Evolutionary conservation across 2,888 invertebrate species (phyloP), one percentile per base, ranked within the genome.

Genomic region (Thysanoteuthis rhombus): DNA sequence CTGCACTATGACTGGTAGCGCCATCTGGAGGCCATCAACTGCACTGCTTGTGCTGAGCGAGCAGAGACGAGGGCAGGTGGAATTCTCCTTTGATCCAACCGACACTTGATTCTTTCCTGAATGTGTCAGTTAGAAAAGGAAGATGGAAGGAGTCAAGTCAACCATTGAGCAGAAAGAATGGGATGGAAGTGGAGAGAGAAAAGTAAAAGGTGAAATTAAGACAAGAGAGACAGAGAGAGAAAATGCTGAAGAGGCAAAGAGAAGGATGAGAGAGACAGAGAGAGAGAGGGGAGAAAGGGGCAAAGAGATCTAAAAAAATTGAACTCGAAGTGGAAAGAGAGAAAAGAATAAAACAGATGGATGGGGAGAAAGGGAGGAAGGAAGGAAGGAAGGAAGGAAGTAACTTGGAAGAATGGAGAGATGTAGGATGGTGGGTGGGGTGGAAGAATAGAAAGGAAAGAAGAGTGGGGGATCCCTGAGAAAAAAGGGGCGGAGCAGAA

Each of bases 21-120:
- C 75, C 75, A 75, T 75, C 75, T 75, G 75, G 75, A 36, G 75
- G n/a, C 75, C n/a, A 75, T 75, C n/a, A 75, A 75, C 75, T 75
- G n/a, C 75, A 75, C 75, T 75, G 12, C 36, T n/a, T 75, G 75
- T n/a, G 75, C n/a, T 75, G n/a, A 75, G 6, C n/a, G 75, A 75
- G n/a, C 75, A 16, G 75, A 75, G 75, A 75, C 75, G 36, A 75
- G n/a, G n/a, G 75, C 75, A 75, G 75, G 75, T 75, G 75, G 75
- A 75, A 75, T 3, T 4, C 10, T 75, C 75, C 75, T 75, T 75
- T 75, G 75, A 75, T 75, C n/a, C 75, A 0, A 36, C 75, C 75
- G 75, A 75, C 75, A 36, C n/a, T 75, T 75, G 75, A 75, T 75
- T 75, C n/a, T 75, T 75, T 75, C 75, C n/a, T 12, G 75, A 75